phyloP scores from a whole-genome alignment of 2,888 invertebrate genomes.

The Drosophila paucipuncta region DNA sequence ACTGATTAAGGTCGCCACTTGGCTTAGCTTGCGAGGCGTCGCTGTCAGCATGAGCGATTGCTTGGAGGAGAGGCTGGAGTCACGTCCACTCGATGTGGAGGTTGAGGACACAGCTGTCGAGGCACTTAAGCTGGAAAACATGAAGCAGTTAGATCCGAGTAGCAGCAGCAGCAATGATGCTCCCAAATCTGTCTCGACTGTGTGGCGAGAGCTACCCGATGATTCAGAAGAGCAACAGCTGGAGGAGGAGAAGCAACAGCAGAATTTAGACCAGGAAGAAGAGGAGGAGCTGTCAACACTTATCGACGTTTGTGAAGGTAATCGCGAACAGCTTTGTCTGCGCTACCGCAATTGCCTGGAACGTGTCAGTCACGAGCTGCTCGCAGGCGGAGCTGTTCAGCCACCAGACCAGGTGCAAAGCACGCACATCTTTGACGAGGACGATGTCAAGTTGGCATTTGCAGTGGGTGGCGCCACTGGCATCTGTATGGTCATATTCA shows the following conservation, averaged over 20 bases:
- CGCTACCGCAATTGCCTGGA: constrained; percentile 76
- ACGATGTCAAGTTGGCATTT: constrained; percentile 80
- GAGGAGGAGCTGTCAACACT: constrained; percentile 51
- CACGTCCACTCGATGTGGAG: constrained; percentile 29
- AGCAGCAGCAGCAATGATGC: constrained; percentile 7
- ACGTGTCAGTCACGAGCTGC: constrained; percentile 65
- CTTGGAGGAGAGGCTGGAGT: constrained; percentile 34
- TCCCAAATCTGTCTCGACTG: constrained; percentile 49
- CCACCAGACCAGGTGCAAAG: constrained; percentile 34
- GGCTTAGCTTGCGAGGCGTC: constrained; percentile 69
- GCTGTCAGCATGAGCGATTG: constrained; percentile 73
- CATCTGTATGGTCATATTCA: constrained; percentile 72
- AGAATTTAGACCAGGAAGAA: constrained; percentile 14
- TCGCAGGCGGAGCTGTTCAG: constrained; percentile 47
- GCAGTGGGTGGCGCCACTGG: constrained; percentile 79
- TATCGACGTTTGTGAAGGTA: constrained; percentile 63
- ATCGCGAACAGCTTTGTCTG: constrained; percentile 70
- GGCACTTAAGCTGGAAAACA: constrained; percentile 73
- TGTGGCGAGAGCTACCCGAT: constrained; percentile 56
- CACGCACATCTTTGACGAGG: constrained; percentile 64
- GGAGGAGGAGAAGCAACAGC: constrained; percentile 1
- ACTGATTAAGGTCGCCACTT: constrained; percentile 68
- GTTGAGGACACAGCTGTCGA: not conserved
- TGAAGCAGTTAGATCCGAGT: constrained; percentile 59
- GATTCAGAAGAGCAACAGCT: constrained; percentile 51